phyloP scores from a whole-genome alignment of 2,888 invertebrate species.

The Macrophya annulata region DNA sequence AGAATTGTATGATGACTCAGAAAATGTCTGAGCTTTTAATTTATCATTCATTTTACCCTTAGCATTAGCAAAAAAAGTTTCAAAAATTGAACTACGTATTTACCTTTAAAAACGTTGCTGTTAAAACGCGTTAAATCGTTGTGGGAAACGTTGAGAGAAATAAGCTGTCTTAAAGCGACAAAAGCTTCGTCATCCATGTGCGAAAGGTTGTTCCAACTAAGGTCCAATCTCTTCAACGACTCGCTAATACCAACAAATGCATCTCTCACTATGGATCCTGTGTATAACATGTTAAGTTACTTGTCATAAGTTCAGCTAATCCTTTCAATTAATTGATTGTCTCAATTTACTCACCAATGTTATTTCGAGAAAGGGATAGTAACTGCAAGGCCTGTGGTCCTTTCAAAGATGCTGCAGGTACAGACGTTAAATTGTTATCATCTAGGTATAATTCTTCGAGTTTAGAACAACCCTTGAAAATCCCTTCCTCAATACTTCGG shows the following conservation, averaged over 20 bases:
- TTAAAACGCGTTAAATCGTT: conserved; percentile 91
- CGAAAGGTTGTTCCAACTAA: conserved; percentile 90
- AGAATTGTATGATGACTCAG: neutral
- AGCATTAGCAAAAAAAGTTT: too few relatives aligned
- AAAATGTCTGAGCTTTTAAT: neutral
- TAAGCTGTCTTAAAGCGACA: conserved; percentile 85
- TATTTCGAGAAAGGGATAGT: conserved; percentile 89
- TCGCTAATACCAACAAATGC: conserved; percentile 80
- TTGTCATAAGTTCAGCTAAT: conserved; percentile 21
- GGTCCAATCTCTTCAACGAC: conserved; percentile 87
- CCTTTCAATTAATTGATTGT: neutral
- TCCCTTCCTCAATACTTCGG: conserved; percentile 91
- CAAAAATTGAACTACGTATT: conserved; percentile 30
- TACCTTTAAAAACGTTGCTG: conserved; percentile 90
- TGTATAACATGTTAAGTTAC: conserved; percentile 69
- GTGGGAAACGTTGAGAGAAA: conserved; percentile 87
- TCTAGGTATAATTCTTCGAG: conserved; percentile 91
- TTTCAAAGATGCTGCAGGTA: conserved; percentile 91
- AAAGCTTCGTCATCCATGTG: conserved; percentile 90
- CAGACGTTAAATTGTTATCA: conserved; percentile 88
- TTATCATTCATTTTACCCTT: conserved; percentile 81
- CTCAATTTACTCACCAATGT: conserved; percentile 85
- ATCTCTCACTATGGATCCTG: conserved; percentile 86
- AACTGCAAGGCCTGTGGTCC: conserved; percentile 89
- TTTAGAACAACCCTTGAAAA: conserved; percentile 91